phyloP scores from a whole-genome alignment of 1,140 invertebrate species.

The Ips nitidus region DNA sequence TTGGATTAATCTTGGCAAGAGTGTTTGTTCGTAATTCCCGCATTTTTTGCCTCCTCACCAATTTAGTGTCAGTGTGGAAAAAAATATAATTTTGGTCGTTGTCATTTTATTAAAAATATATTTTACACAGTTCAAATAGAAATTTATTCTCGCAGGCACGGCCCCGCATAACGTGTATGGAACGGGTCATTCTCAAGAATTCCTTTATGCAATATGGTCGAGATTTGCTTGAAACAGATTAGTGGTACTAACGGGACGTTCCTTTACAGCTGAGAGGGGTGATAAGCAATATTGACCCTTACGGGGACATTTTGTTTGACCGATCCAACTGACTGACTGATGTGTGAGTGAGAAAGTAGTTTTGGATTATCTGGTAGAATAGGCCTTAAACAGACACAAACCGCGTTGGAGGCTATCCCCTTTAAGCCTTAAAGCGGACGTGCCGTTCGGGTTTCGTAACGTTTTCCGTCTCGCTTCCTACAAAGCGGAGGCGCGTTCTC shows the following conservation, averaged over 20 bases:
- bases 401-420: slow-evolving; percentile 15
- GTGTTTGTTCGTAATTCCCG: slow-evolving; percentile 11
- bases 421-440: slow-evolving; percentile 31
- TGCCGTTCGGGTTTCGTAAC: slow-evolving; percentile 10
- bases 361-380: slow-evolving; percentile 4
- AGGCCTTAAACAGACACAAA: slow-evolving; percentile 18
- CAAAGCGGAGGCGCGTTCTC: slow-evolving; percentile 27
- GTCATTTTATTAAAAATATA: slow-evolving; percentile 35
- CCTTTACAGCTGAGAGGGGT: no score
- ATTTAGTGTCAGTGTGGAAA: not conserved
- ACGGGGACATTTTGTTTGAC: no score
- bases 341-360: no score
- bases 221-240: no score
- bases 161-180: slow-evolving; percentile 17
- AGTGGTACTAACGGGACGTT: no score
- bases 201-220: no score
- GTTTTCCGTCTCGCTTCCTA: slow-evolving; percentile 16
- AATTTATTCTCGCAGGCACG: slow-evolving; percentile 27
- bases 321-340: no score
- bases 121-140: slow-evolving; percentile 33
- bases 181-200: slow-evolving; percentile 4
- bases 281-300: no score
- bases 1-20: slow-evolving; percentile 18
- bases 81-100: slow-evolving; percentile 28
- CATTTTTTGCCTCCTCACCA: not conserved